Percentiles rank a stretch among this genome's conserved stretches.
phyloP scores from a whole-genome alignment of 2,113 vertebrate species.

The Zingel zingel region DNA sequence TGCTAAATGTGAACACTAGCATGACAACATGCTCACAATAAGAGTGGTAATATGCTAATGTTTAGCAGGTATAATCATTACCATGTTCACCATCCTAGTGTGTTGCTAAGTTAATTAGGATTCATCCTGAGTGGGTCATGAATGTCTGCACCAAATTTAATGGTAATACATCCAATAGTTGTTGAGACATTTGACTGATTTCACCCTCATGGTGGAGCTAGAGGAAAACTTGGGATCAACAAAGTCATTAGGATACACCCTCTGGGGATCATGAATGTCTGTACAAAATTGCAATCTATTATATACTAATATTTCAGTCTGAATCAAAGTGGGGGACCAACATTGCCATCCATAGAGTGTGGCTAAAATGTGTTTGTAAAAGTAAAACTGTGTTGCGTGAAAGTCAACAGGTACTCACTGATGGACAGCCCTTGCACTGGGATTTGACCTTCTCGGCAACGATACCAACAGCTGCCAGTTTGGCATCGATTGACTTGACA shows the following conservation, averaged over 20 bases:
- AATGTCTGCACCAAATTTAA: background rate
- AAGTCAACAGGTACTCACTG: slow-evolving; percentile 83
- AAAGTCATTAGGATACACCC: background rate
- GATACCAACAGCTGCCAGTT: slow-evolving; percentile 87
- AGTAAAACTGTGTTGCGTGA: background rate
- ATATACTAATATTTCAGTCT: background rate
- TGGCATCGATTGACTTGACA: slow-evolving; percentile 88
- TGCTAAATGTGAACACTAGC: background rate
- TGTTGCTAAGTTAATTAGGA: background rate
- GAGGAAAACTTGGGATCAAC: background rate
- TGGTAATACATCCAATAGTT: background rate
- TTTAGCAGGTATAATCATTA: background rate
- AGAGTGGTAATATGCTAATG: background rate
- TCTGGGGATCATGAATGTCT: background rate
- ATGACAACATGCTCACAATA: background rate
- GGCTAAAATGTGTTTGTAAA: background rate
- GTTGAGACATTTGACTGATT: background rate
- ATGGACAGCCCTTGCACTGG: slow-evolving; percentile 88
- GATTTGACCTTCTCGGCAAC: slow-evolving; percentile 85
- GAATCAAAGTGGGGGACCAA: background rate
- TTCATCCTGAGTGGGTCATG: background rate
- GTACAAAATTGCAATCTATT: no score
- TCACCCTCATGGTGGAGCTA: background rate
- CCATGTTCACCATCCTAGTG: background rate
- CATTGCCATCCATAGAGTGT: background rate